Evolutionary conservation across 2,113 vertebrate species (phyloP).

Genomic region (Clupea harengus): DNA sequence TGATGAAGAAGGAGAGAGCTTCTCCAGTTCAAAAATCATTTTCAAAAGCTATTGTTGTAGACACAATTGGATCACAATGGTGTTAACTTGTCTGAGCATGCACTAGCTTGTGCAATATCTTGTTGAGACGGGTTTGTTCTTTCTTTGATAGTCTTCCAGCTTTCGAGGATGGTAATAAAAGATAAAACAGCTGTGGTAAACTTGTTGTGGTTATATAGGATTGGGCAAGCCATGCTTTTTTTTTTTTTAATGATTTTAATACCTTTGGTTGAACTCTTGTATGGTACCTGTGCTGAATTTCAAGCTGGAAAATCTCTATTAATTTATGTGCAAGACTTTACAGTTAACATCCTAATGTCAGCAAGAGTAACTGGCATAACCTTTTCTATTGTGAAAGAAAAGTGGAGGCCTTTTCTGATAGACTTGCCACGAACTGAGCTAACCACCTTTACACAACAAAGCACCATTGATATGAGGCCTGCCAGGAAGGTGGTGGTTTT

Average conservation of each 20-base stretch:
- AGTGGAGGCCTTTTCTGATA: not conserved
- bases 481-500: slow-evolving; percentile 39
- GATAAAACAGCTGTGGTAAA: not conserved
- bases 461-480: slow-evolving; percentile 38
- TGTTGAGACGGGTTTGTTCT: not conserved
- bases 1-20: not conserved
- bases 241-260: not conserved
- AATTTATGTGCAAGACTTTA: not conserved
- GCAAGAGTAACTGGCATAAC: not conserved
- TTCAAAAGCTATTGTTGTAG: not conserved
- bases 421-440: slow-evolving; percentile 16
- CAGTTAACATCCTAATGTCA: not conserved
- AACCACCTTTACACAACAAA: slow-evolving; percentile 49
- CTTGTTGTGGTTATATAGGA: not conserved
- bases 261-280: not conserved
- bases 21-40: not conserved
- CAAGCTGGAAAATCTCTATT: not conserved
- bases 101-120: not conserved
- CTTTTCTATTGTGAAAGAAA: not conserved
- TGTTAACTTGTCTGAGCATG: not conserved
- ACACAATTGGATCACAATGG: not conserved
- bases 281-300: not conserved
- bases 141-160: not conserved
- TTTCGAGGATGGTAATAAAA: not conserved
- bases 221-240: not conserved